These are phyloP conservation scores for Morpho achilles DNA, from an alignment of 2,888 invertebrate species.

Conservation along the genomic window DNA sequence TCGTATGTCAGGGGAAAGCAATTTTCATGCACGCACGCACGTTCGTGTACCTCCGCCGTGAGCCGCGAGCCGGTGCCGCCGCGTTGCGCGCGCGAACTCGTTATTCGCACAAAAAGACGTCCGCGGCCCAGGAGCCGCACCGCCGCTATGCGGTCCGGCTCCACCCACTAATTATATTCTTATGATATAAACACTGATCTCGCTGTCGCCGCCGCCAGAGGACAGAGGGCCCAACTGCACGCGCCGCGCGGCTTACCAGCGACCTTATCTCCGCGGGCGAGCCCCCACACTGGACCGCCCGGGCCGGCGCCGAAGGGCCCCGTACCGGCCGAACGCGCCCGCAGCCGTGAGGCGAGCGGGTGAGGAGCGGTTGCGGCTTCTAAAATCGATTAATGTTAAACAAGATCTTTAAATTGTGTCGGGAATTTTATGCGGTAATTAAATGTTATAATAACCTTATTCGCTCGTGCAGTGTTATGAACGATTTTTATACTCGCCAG, in stretches of 20 bases:
- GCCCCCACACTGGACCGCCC: too few species aligned
- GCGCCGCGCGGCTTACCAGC: too few species aligned
- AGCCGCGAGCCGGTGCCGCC: too few species aligned
- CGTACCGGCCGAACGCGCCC: constrained; percentile 34
- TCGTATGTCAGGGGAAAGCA: too few species aligned
- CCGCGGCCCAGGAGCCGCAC: constrained; percentile 18
- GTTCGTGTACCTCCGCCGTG: too few species aligned
- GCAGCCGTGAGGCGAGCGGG: constrained; percentile 40
- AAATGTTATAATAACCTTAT: constrained; percentile 8
- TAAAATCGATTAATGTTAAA: constrained; percentile 35
- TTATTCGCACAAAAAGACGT: too few species aligned
- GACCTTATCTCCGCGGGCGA: too few species aligned
- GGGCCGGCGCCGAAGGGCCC: too few species aligned
- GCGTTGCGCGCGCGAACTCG: too few species aligned
- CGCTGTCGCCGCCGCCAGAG: constrained; percentile 40
- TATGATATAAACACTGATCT: constrained; percentile 73
- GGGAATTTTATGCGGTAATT: constrained; percentile 14
- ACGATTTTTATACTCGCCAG: not conserved
- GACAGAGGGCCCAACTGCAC: constrained; percentile 28
- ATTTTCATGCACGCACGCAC: too few species aligned
- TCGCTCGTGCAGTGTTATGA: not conserved
- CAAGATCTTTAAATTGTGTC: constrained; percentile 32
- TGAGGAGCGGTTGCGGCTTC: constrained; percentile 25
- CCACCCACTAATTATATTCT: constrained; percentile 79
- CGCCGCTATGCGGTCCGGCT: constrained; percentile 48